Base-by-base conservation (phyloP, 2,888 invertebrate genomes). In the Amiota mariae region DNA sequence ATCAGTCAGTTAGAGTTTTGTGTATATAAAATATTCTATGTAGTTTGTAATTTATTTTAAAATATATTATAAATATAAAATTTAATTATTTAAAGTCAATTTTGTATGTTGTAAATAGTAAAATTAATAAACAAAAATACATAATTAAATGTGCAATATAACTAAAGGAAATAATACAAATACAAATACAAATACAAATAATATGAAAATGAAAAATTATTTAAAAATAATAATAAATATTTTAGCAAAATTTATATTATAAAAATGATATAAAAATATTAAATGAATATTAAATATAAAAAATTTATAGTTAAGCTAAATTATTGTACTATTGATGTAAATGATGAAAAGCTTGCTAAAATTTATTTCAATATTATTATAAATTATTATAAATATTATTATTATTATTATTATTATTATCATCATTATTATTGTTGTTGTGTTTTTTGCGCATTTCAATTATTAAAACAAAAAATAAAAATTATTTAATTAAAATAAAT, bases 341-440 rank as follows among this genome's bases (percentile, higher is more conserved):
- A 13, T n/a, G n/a, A 54, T 54, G 59, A 59, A 59, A 72, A 56
- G 54, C 49, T 46, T 61, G 20, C 57, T 36, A 36, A 51, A 20
- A 72, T 59, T 54, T 68, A 72, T 66, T 74, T 68, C 68, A 72
- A 74, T 70, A 74, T 74, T 68, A 70, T 63, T 36, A 70, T 15
- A 15, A 15, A 15, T n/a, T n/a, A n/a, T n/a, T n/a, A n/a, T n/a
- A n/a, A n/a, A n/a, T n/a, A n/a, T n/a, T n/a, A n/a, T n/a, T n/a
- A 57, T 51, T 57, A 73, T 68, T 49, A 73, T 46, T 18, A 61
- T 59, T 49, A 54, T 48, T 56, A 78, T 80, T 82, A 47, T 82
- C 78, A 81, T 78, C 74, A 76, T 85, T 80, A 67, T 70, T 82
- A 85, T 79, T 87, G 86, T 82, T 81, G 81, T 85, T 82, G 80